phyloP scores from a whole-genome alignment of 2,797 vertebrate genomes.

The Menidia menidia region DNA sequence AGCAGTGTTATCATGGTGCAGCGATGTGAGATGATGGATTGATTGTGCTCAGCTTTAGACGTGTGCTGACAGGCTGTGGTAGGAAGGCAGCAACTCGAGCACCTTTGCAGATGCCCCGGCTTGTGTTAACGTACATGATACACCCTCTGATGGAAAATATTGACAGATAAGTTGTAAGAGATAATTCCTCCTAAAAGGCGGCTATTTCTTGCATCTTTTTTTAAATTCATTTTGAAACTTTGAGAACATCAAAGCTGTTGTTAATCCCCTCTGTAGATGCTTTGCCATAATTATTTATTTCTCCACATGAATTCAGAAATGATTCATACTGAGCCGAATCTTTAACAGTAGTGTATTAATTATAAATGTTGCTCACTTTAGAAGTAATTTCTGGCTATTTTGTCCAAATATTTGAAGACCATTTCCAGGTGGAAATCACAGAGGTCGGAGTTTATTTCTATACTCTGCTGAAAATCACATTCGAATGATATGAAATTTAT shows the following conservation, averaged over 20 bases:
- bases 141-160: constrained; percentile 30
- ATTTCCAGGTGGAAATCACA: neutral
- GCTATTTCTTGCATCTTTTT: neutral
- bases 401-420: constrained; percentile 6
- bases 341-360: constrained; percentile 38
- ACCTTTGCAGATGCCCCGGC: constrained; percentile 27
- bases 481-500: neutral
- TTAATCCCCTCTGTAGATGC: constrained; percentile 16
- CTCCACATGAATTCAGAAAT: constrained; percentile 25
- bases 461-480: neutral
- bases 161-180: constrained; percentile 14
- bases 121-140: constrained; percentile 52
- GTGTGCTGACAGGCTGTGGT: constrained; percentile 60
- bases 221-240: constrained; percentile 3
- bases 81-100: constrained; percentile 50
- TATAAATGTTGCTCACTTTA: constrained; percentile 21
- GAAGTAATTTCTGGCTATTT: neutral
- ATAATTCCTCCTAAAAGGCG: constrained; percentile 20
- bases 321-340: constrained; percentile 24
- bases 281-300: constrained; percentile 33
- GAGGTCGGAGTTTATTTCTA: neutral
- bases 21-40: constrained; percentile 72
- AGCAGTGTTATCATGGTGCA: constrained; percentile 51
- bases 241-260: constrained; percentile 14
- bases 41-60: constrained; percentile 63